A percentile compares a stretch with the other conserved stretches of the same genome.
phyloP scores from a whole-genome alignment of 2,113 vertebrate genomes.

The Andinoacara biseriatus region DNA sequence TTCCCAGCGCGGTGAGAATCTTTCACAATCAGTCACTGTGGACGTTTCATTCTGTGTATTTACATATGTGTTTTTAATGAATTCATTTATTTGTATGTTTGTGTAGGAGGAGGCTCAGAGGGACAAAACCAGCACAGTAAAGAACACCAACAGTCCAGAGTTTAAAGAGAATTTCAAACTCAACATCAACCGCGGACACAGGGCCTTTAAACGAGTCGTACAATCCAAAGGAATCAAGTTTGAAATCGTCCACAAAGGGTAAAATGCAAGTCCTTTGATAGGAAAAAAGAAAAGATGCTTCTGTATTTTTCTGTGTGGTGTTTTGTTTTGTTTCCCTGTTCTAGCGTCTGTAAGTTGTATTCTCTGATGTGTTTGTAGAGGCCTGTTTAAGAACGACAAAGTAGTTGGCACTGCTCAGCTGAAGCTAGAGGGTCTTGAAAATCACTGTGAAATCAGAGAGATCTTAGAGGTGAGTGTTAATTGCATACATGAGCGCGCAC shows the following conservation, averaged over 20 bases:
- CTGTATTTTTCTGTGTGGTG: neutral
- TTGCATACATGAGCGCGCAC: neutral
- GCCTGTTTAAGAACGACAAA: slow-evolving; percentile 89
- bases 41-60: neutral
- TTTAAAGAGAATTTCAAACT: slow-evolving; percentile 91
- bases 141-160: slow-evolving; percentile 87
- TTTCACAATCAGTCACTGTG: neutral
- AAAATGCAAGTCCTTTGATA: slow-evolving; percentile 4
- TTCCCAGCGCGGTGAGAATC: slow-evolving; percentile 85
- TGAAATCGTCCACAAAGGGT: slow-evolving; percentile 93
- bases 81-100: neutral
- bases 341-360: neutral
- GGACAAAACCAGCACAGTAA: slow-evolving; percentile 88
- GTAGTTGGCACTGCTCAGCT: slow-evolving; percentile 87
- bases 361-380: slow-evolving; percentile 70
- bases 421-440: slow-evolving; percentile 87
- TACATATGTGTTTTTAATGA: slow-evolving; percentile 15
- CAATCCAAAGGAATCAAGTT: slow-evolving; percentile 93
- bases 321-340: accelerated
- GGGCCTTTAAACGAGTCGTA: slow-evolving; percentile 86
- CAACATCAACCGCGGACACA: slow-evolving; percentile 84
- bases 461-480: slow-evolving; percentile 83
- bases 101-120: slow-evolving; percentile 90
- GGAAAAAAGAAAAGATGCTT: neutral
- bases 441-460: slow-evolving; percentile 85